Evolutionary conservation across 2,113 vertebrate genomes (phyloP).

Genomic region (Sander vitreus): DNA sequence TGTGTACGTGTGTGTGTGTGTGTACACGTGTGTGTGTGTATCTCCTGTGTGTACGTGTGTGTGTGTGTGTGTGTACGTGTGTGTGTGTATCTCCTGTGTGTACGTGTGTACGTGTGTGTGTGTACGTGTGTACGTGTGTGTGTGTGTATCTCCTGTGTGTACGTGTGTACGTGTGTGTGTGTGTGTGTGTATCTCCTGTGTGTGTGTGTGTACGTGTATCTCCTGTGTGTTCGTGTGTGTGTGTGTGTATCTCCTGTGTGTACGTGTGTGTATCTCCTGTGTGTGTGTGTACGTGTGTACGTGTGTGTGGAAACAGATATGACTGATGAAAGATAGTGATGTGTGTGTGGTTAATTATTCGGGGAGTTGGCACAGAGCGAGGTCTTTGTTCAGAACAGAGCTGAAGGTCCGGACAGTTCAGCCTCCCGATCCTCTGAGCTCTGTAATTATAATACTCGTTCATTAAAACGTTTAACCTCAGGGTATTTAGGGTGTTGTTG

Average conservation of each 20-base stretch:
- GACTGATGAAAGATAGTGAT: slow-evolving; percentile 51
- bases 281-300: neutral
- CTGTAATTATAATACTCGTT: slow-evolving; percentile 9
- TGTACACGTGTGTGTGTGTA: neutral
- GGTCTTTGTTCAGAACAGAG: slow-evolving; percentile 47
- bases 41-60: neutral
- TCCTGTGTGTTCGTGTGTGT: no score
- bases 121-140: no score
- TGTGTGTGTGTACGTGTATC: neutral
- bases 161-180: no score
- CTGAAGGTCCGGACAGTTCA: slow-evolving; percentile 16
- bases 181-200: no score
- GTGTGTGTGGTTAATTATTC: slow-evolving; percentile 40
- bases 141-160: no score
- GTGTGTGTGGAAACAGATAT: slow-evolving; percentile 38
- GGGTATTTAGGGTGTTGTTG: neutral
- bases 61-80: neutral
- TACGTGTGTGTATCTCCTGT: neutral
- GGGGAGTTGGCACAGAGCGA: slow-evolving; percentile 44
- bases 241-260: neutral
- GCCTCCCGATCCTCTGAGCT: neutral
- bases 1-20: neutral
- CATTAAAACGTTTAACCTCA: slow-evolving; percentile 21
- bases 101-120: slow-evolving; percentile 20
- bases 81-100: no score